Evolutionary conservation across 1,140 invertebrate species (phyloP).

Genomic region (Drosophila insularis): DNA sequence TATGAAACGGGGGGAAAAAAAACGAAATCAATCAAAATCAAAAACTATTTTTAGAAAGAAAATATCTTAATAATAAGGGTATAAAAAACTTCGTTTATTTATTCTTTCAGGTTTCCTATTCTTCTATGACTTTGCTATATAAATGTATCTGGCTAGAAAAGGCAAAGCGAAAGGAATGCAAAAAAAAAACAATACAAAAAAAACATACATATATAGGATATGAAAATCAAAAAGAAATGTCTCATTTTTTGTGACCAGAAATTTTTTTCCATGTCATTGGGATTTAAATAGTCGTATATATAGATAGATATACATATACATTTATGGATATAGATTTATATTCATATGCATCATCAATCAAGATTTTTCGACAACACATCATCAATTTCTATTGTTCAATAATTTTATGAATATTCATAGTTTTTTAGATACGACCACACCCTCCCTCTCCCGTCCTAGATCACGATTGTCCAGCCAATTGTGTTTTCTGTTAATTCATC

Average conservation of each 20-base stretch:
- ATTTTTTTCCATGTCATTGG: conserved; percentile 47
- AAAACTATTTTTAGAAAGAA: too few relatives aligned
- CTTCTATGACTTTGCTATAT: neutral
- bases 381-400: conserved; percentile 80
- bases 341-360: conserved; percentile 61
- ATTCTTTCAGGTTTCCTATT: neutral
- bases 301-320: neutral
- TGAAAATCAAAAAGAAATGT: neutral
- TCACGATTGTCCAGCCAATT: conserved; percentile 29
- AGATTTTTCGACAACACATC: conserved; percentile 75
- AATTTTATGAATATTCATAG: conserved; percentile 80
- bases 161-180: too few relatives aligned
- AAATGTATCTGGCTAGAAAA: neutral
- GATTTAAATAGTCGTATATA: neutral
- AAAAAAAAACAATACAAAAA: neutral
- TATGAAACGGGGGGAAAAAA: too few relatives aligned
- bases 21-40: too few relatives aligned
- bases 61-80: neutral
- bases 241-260: conserved; percentile 19
- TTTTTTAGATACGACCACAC: conserved; percentile 26
- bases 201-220: too few relatives aligned
- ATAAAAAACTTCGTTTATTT: neutral
- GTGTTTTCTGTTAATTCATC: conserved; percentile 60
- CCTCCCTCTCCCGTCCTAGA: too few relatives aligned
- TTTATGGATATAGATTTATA: neutral